Percentiles rank a stretch among this genome's conserved stretches.
Evolutionary conservation across 2,113 vertebrate genomes (phyloP).

Genomic region (Cochlearius cochlearius): DNA sequence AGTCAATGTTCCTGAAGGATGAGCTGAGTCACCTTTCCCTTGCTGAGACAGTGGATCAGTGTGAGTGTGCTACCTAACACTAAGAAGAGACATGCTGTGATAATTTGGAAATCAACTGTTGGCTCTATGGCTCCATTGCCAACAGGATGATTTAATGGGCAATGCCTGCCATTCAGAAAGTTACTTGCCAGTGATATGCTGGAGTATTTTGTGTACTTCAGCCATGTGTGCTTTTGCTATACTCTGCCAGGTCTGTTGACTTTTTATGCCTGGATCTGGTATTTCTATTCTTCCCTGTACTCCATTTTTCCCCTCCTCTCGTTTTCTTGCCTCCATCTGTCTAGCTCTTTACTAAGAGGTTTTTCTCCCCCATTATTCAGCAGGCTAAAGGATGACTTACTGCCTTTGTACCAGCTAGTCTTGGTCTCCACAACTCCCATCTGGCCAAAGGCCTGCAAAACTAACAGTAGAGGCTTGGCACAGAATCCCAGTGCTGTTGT

Average conservation of each 20-base stretch:
- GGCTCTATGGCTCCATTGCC: background rate
- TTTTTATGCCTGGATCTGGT: background rate
- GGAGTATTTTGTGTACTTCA: background rate
- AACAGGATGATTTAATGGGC: background rate
- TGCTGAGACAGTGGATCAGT: background rate
- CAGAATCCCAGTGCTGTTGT: background rate
- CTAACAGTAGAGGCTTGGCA: background rate
- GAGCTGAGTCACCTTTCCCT: background rate
- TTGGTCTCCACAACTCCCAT: background rate
- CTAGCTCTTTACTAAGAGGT: background rate
- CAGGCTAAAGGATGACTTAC: background rate
- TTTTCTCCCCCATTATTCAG: background rate
- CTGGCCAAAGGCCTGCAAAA: background rate
- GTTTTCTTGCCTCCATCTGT: background rate
- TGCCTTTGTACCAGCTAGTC: background rate
- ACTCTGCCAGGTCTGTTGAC: background rate
- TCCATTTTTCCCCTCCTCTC: fast-evolving
- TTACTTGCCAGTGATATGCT: background rate
- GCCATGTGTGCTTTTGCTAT: background rate
- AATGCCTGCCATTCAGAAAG: background rate
- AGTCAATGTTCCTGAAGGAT: background rate
- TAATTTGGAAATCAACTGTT: background rate
- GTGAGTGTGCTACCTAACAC: background rate
- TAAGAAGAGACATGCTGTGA: background rate
- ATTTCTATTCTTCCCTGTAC: background rate